Conservation (phyloP, 2,888 invertebrate genomes). For the Caenorhabditis japonica region DNA sequence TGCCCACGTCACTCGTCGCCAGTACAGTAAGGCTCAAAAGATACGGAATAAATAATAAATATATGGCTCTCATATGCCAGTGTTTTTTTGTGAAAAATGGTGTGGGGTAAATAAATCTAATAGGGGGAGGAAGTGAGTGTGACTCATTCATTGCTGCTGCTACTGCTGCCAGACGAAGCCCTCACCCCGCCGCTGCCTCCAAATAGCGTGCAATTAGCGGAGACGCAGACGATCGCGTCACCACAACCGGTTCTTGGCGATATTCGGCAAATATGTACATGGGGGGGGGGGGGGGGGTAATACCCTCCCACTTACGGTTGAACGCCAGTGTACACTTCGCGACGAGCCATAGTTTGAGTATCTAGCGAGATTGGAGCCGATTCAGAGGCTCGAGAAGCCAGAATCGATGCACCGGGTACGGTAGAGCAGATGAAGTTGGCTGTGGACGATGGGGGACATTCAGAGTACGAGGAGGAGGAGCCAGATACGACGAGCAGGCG, state of each 20-base stretch:
- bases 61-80: no score
- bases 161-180: no score
- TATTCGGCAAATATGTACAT: neutral
- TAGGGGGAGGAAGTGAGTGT: conserved; percentile 23
- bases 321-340: conserved; percentile 45
- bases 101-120: no score
- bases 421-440: conserved; percentile 43
- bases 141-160: conserved; percentile 27
- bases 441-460: conserved; percentile 6
- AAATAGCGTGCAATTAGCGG: neutral
- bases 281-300: neutral
- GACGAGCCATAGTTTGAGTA: conserved; percentile 11
- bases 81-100: no score
- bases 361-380: conserved; percentile 12
- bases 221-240: conserved; percentile 18
- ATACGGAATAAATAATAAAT: no score
- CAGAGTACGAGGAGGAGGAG: conserved; percentile 11
- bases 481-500: conserved; percentile 26
- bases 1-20: no score
- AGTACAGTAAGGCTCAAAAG: no score
- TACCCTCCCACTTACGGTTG: conserved; percentile 41
- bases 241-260: conserved; percentile 4
- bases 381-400: conserved; percentile 13
- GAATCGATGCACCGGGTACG: conserved; percentile 14
- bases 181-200: no score